phyloP scores from a whole-genome alignment of 2,113 vertebrate species.

The Blennius ocellaris region DNA sequence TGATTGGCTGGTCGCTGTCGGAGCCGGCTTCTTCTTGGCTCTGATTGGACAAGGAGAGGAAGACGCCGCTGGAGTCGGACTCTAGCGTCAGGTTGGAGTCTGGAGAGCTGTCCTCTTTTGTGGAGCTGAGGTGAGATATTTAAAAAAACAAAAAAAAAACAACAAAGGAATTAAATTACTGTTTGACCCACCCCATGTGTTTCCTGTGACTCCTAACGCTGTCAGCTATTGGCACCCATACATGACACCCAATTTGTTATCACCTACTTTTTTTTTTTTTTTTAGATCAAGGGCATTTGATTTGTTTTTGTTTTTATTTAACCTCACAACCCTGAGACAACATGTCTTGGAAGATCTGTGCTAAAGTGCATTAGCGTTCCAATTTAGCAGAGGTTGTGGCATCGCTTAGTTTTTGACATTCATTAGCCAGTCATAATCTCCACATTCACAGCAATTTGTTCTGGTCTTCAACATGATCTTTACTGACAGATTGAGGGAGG shows the following conservation, averaged over 20 bases:
- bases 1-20: slow-evolving; percentile 77
- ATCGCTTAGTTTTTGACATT: slow-evolving; percentile 5
- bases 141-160: slow-evolving; percentile 43
- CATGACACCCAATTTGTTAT: slow-evolving; percentile 10
- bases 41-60: slow-evolving; percentile 80
- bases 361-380: slow-evolving; percentile 23
- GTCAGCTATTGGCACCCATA: slow-evolving; percentile 4
- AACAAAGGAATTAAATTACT: slow-evolving; percentile 15
- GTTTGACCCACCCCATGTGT: slow-evolving; percentile 1
- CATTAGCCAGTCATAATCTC: neutral
- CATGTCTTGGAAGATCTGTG: neutral
- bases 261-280: slow-evolving; percentile 8
- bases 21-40: slow-evolving; percentile 79
- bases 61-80: slow-evolving; percentile 83
- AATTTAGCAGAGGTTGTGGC: slow-evolving; percentile 5
- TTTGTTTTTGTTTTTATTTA: slow-evolving; percentile 22
- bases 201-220: neutral
- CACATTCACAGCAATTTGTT: neutral
- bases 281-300: slow-evolving; percentile 23
- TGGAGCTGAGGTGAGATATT: slow-evolving; percentile 46
- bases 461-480: neutral
- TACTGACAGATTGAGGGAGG: neutral
- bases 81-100: slow-evolving; percentile 82
- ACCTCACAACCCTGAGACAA: slow-evolving; percentile 2
- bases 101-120: slow-evolving; percentile 80